Conservation (phyloP, 2,797 vertebrate genomes). For the Malurus splendens region DNA sequence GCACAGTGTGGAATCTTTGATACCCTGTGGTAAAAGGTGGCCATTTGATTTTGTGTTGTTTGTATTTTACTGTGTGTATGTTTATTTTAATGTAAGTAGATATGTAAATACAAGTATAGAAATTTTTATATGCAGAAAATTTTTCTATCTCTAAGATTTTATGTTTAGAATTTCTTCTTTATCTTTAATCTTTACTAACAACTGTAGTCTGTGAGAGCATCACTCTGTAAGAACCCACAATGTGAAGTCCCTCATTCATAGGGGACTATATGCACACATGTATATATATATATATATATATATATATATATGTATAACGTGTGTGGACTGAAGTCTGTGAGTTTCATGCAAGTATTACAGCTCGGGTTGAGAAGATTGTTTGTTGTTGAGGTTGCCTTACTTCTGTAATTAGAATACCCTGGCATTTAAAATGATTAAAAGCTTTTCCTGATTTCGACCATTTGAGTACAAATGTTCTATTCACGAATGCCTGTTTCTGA, state of each 20-base stretch:
- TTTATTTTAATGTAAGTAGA: neutral
- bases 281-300: too few species aligned
- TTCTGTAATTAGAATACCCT: neutral
- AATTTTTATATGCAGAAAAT: neutral
- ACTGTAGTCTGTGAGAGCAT: neutral
- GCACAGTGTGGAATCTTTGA: neutral
- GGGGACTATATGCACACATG: too few species aligned
- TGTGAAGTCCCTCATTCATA: neutral
- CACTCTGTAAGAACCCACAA: neutral
- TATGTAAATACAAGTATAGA: fast-evolving
- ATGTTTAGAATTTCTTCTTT: neutral
- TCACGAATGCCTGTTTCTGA: neutral
- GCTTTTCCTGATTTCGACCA: neutral
- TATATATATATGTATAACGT: neutral
- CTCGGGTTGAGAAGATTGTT: neutral
- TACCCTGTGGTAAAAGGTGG: neutral
- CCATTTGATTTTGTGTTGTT: neutral
- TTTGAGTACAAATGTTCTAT: neutral
- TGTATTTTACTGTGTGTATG: neutral
- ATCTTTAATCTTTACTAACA: neutral
- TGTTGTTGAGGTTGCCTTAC: neutral
- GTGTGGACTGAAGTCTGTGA: neutral
- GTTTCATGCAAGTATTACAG: neutral
- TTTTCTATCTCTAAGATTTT: neutral
- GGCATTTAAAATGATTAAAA: neutral